phyloP scores from a whole-genome alignment of 2,113 vertebrate genomes.

The Hemicordylus capensis region DNA sequence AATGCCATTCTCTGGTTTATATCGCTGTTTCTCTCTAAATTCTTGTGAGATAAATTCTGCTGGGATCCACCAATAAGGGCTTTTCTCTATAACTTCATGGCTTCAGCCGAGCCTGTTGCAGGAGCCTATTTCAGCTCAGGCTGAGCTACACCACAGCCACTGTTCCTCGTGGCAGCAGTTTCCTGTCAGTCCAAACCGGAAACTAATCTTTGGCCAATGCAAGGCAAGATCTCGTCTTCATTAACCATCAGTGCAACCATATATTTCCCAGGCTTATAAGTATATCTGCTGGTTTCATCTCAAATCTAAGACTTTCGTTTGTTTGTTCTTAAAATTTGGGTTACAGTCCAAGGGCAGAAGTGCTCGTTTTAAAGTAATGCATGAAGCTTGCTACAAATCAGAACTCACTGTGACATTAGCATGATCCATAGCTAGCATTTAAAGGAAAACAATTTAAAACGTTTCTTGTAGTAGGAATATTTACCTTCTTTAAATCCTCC shows the following conservation, averaged over 20 bases:
- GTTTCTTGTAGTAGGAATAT: conserved; percentile 2
- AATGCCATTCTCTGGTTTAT: neutral
- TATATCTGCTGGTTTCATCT: neutral
- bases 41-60: neutral
- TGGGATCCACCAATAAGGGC: neutral
- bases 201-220: neutral
- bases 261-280: neutral
- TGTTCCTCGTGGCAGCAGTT: neutral
- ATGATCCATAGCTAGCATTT: neutral
- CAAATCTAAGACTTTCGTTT: neutral
- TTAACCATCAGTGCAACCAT: neutral
- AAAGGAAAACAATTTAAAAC: neutral
- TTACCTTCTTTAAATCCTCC: conserved; percentile 92
- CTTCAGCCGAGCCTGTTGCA: neutral
- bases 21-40: neutral
- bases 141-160: neutral
- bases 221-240: conserved; percentile 2
- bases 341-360: neutral
- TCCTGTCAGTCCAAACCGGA: neutral
- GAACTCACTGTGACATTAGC: neutral
- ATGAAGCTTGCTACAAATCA: conserved; percentile 9
- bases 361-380: conserved; percentile 5
- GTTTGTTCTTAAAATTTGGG: neutral
- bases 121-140: conserved; percentile 1
- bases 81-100: neutral